Evolutionary conservation across 2,888 invertebrate genomes (phyloP).

Genomic region (Latrodectus hesperus): DNA sequence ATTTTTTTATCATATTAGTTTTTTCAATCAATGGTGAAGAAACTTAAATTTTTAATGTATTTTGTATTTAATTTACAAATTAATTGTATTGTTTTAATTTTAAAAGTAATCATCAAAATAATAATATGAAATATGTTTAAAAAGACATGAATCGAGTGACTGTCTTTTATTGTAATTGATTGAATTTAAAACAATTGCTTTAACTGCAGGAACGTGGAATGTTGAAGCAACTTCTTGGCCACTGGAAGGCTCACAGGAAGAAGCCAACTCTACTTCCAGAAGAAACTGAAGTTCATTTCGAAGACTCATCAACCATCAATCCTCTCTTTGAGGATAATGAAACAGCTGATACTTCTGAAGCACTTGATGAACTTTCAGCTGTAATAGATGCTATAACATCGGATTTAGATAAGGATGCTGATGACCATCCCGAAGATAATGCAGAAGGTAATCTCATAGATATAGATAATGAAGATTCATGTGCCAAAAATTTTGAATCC

Average conservation of each 20-base stretch:
- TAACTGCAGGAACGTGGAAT: conserved; percentile 49
- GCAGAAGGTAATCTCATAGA: neutral
- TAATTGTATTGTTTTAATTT: no score
- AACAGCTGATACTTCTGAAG: conserved; percentile 20
- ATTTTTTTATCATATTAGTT: no score
- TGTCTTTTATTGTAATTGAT: no score
- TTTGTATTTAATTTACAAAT: no score
- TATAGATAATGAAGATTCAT: neutral
- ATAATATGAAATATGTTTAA: no score
- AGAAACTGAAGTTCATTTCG: conserved; percentile 34
- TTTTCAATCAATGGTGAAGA: no score
- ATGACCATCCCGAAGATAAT: neutral
- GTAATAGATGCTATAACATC: neutral
- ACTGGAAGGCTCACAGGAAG: conserved; percentile 58
- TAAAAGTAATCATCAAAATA: no score
- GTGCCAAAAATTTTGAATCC: no score
- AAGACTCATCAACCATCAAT: conserved; percentile 43
- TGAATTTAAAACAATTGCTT: neutral
- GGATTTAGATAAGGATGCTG: neutral
- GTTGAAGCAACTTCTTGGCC: conserved; percentile 53
- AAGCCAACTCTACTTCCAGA: conserved; percentile 51
- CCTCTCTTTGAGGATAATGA: conserved; percentile 57
- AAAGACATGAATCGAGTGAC: no score
- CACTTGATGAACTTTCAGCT: neutral
- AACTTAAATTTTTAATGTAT: no score